A percentile compares a stretch with the other conserved stretches of the same genome.
Conservation (phyloP, 1,140 invertebrate genomes). For the Pogonomyrmex barbatus region DNA sequence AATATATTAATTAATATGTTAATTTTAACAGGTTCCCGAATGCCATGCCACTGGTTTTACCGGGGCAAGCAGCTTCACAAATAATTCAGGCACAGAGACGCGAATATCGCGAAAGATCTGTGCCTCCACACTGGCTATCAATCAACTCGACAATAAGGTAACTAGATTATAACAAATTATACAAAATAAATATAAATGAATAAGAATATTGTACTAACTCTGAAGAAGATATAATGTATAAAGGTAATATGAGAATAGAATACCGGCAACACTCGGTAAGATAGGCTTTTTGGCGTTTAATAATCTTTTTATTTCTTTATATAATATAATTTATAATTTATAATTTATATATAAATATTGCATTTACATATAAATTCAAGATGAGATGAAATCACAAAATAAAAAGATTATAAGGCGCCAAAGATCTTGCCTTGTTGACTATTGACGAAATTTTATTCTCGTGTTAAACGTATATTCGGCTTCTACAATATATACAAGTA, state of each 20-base stretch:
- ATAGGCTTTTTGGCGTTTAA: no score
- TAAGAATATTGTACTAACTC: not conserved
- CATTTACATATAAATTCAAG: no score
- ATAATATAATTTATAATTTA: not conserved
- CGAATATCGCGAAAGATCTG: conserved; percentile 86
- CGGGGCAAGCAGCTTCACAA: conserved; percentile 88
- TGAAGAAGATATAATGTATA: not conserved
- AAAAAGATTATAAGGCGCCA: no score
- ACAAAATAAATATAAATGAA: not conserved
- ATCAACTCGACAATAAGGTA: conserved; percentile 83
- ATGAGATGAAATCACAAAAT: no score
- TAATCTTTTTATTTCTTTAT: no score
- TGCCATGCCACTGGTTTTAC: conserved; percentile 88
- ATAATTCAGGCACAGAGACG: conserved; percentile 89
- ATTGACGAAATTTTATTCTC: no score
- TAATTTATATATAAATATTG: not conserved
- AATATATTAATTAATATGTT: not conserved
- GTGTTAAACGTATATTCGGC: no score
- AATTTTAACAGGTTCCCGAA: conserved; percentile 87
- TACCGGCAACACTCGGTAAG: no score
- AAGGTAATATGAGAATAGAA: no score
- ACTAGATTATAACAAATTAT: not conserved
- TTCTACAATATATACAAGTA: no score
- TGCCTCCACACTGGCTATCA: conserved; percentile 84
- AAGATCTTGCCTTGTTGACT: no score